phyloP scores from a whole-genome alignment of 2,797 vertebrate genomes.

The Thunnus albacares region DNA sequence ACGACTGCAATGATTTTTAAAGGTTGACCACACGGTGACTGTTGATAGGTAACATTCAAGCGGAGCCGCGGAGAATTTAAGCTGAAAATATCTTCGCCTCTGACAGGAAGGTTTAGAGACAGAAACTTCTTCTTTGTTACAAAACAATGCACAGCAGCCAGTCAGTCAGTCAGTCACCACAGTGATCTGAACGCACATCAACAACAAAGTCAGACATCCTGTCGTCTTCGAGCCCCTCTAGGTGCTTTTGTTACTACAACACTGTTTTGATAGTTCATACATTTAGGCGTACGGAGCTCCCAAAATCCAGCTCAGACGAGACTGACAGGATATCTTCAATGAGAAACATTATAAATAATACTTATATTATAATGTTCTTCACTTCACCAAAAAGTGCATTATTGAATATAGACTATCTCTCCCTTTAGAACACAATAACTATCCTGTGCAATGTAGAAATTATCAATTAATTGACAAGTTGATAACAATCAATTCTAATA shows the following conservation, averaged over 20 bases:
- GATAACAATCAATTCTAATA: background rate
- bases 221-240: slow-evolving; percentile 59
- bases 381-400: slow-evolving; percentile 26
- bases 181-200: slow-evolving; percentile 65
- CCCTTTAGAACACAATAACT: slow-evolving; percentile 3
- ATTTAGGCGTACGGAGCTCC: slow-evolving; percentile 44
- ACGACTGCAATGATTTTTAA: slow-evolving; percentile 22
- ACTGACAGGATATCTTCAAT: slow-evolving; percentile 63
- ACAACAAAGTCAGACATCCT: slow-evolving; percentile 69
- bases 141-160: slow-evolving; percentile 65
- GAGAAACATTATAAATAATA: slow-evolving; percentile 64
- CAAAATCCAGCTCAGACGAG: slow-evolving; percentile 58
- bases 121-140: slow-evolving; percentile 61
- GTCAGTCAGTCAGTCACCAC: slow-evolving; percentile 49
- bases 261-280: slow-evolving; percentile 58
- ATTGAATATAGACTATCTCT: background rate
- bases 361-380: slow-evolving; percentile 38
- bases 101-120: slow-evolving; percentile 57
- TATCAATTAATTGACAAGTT: background rate
- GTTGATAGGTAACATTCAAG: slow-evolving; percentile 2
- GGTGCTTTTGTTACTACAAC: slow-evolving; percentile 62
- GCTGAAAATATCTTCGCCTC: slow-evolving; percentile 63
- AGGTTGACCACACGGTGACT: slow-evolving; percentile 45
- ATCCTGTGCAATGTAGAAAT: background rate
- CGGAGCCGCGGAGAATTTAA: slow-evolving; percentile 39